These are phyloP conservation scores for Triplophysa rosa DNA, from an alignment of 2,113 vertebrate species.

Conservation along the genomic window DNA sequence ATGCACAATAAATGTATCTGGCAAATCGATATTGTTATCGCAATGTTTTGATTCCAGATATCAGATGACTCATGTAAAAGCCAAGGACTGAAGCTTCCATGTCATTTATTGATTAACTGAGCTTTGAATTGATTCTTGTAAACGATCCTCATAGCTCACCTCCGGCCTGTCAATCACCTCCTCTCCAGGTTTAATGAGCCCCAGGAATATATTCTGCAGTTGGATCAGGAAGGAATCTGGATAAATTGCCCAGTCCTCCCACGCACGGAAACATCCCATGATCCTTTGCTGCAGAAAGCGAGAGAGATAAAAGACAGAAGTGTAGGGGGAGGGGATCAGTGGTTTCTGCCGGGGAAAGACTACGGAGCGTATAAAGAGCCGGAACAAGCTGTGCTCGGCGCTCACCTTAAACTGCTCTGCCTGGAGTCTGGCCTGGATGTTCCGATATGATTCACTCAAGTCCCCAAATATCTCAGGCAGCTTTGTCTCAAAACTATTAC, in stretches of 20 bases:
- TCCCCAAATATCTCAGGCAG: constrained; percentile 77
- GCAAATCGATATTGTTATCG: too few relatives aligned
- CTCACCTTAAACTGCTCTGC: constrained; percentile 81
- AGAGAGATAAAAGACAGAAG: constrained; percentile 1
- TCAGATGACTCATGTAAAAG: too few relatives aligned
- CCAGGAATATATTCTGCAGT: constrained; percentile 80
- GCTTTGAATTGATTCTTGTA: too few relatives aligned
- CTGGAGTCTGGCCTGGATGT: constrained; percentile 78
- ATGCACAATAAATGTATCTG: background rate
- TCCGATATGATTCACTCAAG: constrained; percentile 73
- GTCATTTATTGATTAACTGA: background rate
- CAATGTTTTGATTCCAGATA: too few relatives aligned
- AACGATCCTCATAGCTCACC: constrained; percentile 55
- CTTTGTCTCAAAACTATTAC: constrained; percentile 76
- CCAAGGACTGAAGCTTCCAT: too few relatives aligned
- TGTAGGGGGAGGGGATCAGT: background rate
- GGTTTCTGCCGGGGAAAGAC: background rate
- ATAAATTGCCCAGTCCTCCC: constrained; percentile 84
- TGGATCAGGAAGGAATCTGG: constrained; percentile 78
- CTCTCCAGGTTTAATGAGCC: constrained; percentile 71
- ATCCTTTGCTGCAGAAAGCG: constrained; percentile 74
- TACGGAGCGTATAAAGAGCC: background rate
- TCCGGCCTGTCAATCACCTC: constrained; percentile 62
- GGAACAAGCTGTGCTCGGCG: constrained; percentile 49
- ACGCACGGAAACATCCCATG: constrained; percentile 77